Evolutionary conservation across 2,797 vertebrate species (phyloP), one percentile per base, ranked within the genome.

Genomic region (Distichodus sexfasciatus): DNA sequence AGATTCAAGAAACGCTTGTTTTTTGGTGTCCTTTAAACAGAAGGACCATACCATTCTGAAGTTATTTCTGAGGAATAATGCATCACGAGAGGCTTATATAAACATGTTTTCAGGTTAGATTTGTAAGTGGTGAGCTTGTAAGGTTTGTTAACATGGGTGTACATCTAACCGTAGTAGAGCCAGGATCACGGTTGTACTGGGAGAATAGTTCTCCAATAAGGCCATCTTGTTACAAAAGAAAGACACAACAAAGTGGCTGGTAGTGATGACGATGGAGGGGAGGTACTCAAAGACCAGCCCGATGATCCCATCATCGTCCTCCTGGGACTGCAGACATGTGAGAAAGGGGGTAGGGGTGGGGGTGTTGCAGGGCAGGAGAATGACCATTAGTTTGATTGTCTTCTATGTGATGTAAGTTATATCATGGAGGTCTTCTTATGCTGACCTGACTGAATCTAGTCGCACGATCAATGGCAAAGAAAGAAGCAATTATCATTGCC

Each of bases 201-300:
- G 86, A 1, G 87, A 64, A 71, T 93, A 94, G 76, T 80, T 82
- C 80, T 95, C 94, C 8, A 91, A 61, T 1, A 73, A 50, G n/a
- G 90, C 90, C 0, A 95, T 83, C 66, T 91, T 71, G 69, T 89
- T 87, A 75, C 92, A 94, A 70, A 94, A 62, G 1, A 87, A 40
- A 0, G 95, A 94, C 55, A 95, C 88, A 71, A 95, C 2, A 3
- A 94, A 89, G 85, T 96, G 94, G 72, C 86, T 89, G 0, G 12
- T 9, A 0, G 93, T 93, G 85, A 96, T 94, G 79, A 92, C 92
- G 3, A 93, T 89, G 51, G 94, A 95, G 0, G 95, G 94, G 2
- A 97, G 86, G 73, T 92, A 96, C 66, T 93, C 74, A 21, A 88
- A 83, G 47, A 89, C 1, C 11, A 97, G 85, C 19, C 84, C 83